These are phyloP conservation scores for Brenthis hecate DNA, from an alignment of 2,888 invertebrate species.

Conservation along the genomic window DNA sequence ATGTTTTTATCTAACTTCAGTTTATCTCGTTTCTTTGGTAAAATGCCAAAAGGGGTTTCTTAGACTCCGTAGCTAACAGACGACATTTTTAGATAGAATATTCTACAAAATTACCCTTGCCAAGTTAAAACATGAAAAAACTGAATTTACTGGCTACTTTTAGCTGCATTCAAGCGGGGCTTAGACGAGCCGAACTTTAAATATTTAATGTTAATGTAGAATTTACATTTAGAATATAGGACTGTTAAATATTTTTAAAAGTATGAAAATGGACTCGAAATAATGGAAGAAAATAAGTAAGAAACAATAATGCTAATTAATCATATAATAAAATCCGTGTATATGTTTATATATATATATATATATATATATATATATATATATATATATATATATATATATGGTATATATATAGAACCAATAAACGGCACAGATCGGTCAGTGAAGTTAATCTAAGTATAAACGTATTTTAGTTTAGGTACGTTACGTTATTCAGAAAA, in stretches of 20 bases:
- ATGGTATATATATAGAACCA: no score
- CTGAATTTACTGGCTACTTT: constrained; percentile 35
- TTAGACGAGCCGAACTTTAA: constrained; percentile 31
- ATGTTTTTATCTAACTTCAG: constrained; percentile 40
- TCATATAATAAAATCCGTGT: no score
- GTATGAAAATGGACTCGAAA: no score
- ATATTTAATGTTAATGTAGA: constrained; percentile 33
- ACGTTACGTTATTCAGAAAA: no score
- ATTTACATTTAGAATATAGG: constrained; percentile 18
- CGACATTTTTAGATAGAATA: constrained; percentile 41
- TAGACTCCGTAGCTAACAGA: constrained; percentile 40
- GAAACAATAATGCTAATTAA: no score
- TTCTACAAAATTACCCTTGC: constrained; percentile 41
- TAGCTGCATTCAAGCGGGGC: constrained; percentile 25
- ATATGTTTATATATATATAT: no score
- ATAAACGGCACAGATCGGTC: constrained; percentile 8
- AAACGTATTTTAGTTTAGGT: constrained; percentile 3
- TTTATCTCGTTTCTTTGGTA: constrained; percentile 40
- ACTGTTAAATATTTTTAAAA: neutral
- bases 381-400: no score
- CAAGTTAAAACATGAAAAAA: constrained; percentile 40
- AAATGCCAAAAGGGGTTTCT: constrained; percentile 40
- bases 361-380: no score
- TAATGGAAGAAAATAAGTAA: no score
- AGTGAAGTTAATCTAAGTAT: constrained; percentile 6